Base-by-base conservation (phyloP, 2,888 invertebrate species). In the Ormyrus nitidulus region DNA sequence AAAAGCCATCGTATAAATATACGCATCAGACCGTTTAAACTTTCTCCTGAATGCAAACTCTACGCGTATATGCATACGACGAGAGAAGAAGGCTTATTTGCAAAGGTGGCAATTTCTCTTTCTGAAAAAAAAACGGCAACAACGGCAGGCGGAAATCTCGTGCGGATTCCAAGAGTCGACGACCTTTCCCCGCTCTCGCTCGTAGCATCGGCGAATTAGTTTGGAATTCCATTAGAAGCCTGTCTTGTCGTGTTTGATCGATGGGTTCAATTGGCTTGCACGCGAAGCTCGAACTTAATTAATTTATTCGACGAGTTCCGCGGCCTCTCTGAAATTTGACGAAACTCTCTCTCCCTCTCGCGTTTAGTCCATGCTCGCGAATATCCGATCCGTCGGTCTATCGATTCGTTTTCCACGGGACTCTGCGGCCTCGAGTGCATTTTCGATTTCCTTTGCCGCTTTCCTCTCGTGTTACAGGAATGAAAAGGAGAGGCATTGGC, bases 231-330 rank as follows among this genome's bases (percentile, higher is more conserved):
- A 80, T 80, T 73, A 80, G 61, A 68, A 49, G 19, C 11, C 58
- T 62, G 34, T 66, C 72, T 53, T 68, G 73, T 72, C 53, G 54
- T 49, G 54, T 72, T 68, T 76, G 77, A 80, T 80, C 66, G 72
- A 80, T 77, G 80, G 19, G 61, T 48, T 49, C 79, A 19, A 73
- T 73, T 56, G 61, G 34, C 71, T 46, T 64, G 34, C 8, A 6
- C 68, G 9, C 59, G 44, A 44, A 6, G 9, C 46, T n/a, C 59
- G 56, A 58, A 73, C 64, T 73, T 64, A 62, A 80, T 80, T 77
- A 80, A 74, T 80, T 69, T 73, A 80, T 80, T 80, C 77, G 49
- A 19, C 19, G 19, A n/a, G 13, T 53, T 64, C 58, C 59, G 49
- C 49, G 64, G 46, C 6, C 9, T n/a, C n/a, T 3, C 46, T 73